Conservation (phyloP, 2,113 vertebrate species). For the Pao palembangensis region DNA sequence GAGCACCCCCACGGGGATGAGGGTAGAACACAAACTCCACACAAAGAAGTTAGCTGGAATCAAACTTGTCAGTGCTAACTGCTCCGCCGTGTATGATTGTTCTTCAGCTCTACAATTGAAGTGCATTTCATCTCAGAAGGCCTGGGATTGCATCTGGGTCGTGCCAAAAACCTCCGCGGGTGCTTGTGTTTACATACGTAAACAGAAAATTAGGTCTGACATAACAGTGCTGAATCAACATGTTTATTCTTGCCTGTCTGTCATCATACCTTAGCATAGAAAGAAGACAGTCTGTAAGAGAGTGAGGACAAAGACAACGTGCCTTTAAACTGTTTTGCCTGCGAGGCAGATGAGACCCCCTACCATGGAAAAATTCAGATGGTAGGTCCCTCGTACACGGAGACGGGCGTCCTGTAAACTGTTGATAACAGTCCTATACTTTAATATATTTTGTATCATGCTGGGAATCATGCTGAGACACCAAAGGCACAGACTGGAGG, state of each 20-base stretch:
- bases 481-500: conserved; percentile 73
- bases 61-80: too few species aligned
- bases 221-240: conserved; percentile 29
- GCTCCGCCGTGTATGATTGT: not conserved
- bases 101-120: not conserved
- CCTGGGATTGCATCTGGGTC: not conserved
- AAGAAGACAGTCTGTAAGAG: conserved; percentile 33
- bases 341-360: conserved; percentile 45
- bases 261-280: conserved; percentile 39
- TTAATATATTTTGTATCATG: conserved; percentile 79
- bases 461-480: conserved; percentile 85
- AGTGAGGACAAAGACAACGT: conserved; percentile 51
- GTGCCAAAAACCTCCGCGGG: not conserved
- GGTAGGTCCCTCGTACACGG: conserved; percentile 56
- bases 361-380: conserved; percentile 44
- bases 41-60: too few species aligned
- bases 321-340: conserved; percentile 50
- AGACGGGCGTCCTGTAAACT: conserved; percentile 74
- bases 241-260: conserved; percentile 39
- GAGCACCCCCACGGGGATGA: too few species aligned
- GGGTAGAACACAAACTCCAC: too few species aligned
- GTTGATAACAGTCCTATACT: conserved; percentile 78
- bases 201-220: conserved; percentile 30
- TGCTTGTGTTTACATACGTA: conserved; percentile 30
- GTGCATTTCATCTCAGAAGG: not conserved